phyloP scores from a whole-genome alignment of 2,113 vertebrate genomes.

The Crotalus viridis region DNA sequence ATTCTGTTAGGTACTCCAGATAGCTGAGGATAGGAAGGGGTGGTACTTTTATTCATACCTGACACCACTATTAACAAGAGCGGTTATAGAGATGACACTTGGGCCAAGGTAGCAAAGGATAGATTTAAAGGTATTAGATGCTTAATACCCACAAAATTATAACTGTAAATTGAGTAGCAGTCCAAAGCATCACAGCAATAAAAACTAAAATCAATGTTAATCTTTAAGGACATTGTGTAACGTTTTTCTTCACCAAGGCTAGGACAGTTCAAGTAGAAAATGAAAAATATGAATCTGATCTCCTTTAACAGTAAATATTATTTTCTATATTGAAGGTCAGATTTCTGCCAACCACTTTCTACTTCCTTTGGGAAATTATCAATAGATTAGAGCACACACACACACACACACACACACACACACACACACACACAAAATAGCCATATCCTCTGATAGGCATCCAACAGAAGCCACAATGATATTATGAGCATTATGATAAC shows the following conservation, averaged over 20 bases:
- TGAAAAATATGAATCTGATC: constrained; percentile 37
- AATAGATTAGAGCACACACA: background rate
- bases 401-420: background rate
- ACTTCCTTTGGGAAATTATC: constrained; percentile 31
- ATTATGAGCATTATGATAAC: background rate
- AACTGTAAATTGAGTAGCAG: constrained; percentile 48
- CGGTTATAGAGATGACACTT: constrained; percentile 42
- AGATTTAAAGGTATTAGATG: constrained; percentile 25
- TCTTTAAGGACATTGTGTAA: constrained; percentile 49
- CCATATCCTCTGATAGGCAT: background rate
- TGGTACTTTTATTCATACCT: constrained; percentile 1
- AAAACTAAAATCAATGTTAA: constrained; percentile 57
- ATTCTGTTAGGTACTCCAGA: constrained; percentile 1
- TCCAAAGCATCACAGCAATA: constrained; percentile 51
- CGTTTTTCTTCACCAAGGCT: constrained; percentile 46
- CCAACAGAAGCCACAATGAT: background rate
- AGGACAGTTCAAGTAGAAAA: constrained; percentile 46
- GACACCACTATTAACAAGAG: constrained; percentile 42
- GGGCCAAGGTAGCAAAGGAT: constrained; percentile 34
- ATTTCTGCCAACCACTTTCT: constrained; percentile 42
- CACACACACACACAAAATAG: background rate
- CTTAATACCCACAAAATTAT: constrained; percentile 49
- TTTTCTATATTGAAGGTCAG: constrained; percentile 38
- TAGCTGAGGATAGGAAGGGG: constrained; percentile 30
- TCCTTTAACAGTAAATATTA: constrained; percentile 34